Percentiles rank a stretch among this genome's conserved stretches.
Conservation (phyloP, 2,113 vertebrate species). For the Saimiri boliviensis region DNA sequence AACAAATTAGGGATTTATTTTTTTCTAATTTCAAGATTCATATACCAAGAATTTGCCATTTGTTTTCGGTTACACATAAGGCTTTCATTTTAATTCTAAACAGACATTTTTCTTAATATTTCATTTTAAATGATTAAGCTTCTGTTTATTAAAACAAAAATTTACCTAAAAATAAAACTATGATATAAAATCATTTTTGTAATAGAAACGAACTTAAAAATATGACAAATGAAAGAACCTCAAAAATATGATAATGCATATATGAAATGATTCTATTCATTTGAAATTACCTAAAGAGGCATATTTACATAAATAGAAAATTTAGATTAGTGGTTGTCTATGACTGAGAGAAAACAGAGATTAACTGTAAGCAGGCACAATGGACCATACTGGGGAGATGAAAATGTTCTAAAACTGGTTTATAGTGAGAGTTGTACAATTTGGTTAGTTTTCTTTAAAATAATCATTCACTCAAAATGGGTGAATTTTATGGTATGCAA, state of each 20-base stretch:
- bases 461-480: not conserved
- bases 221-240: not conserved
- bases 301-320: not conserved
- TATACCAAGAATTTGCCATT: not conserved
- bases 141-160: conserved; percentile 13
- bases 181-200: not conserved
- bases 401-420: not conserved
- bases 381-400: not conserved
- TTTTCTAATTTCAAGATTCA: not conserved
- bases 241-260: not conserved
- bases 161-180: not conserved
- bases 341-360: not conserved
- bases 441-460: not conserved
- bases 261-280: not conserved
- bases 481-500: not conserved
- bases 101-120: not conserved
- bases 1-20: not conserved
- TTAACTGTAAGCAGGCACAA: not conserved
- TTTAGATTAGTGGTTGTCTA: not conserved
- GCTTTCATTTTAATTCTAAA: conserved; percentile 12
- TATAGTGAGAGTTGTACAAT: not conserved
- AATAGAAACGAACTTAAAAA: no score
- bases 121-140: not conserved
- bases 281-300: not conserved
- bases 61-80: not conserved